Percentiles rank a stretch among this genome's conserved stretches.
Conservation (phyloP, 2,797 vertebrate species). For the Phalanger gymnotis region DNA sequence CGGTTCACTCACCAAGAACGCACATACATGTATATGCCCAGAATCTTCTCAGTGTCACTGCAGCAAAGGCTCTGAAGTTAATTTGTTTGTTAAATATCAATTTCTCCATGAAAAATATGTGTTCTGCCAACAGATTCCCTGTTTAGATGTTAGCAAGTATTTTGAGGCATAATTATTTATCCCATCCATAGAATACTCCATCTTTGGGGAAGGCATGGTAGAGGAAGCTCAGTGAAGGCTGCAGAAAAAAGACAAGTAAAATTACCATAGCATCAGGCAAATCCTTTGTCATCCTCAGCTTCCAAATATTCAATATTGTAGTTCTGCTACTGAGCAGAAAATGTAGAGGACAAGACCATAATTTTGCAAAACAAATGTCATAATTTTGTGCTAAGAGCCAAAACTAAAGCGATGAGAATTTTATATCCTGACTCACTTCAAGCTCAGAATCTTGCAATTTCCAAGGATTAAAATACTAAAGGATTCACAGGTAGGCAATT, state of each 20-base stretch:
- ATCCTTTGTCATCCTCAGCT: not conserved
- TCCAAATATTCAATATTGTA: conserved; percentile 22
- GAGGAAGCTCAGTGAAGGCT: not conserved
- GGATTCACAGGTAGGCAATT: conserved; percentile 53
- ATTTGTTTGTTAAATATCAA: conserved; percentile 49
- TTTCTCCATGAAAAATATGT: conserved; percentile 9
- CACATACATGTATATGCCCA: not conserved
- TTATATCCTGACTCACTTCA: conserved; percentile 34
- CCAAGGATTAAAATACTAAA: conserved; percentile 67
- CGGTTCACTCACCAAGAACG: conserved; percentile 38
- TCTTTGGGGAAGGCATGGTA: not conserved
- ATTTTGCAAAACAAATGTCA: conserved; percentile 60
- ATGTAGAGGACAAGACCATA: conserved; percentile 43
- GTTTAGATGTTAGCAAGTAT: conserved; percentile 18
- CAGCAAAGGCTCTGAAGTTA: conserved; percentile 35
- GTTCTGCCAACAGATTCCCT: conserved; percentile 31
- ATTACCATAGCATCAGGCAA: conserved; percentile 17
- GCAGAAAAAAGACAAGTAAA: conserved; percentile 46
- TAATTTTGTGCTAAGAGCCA: conserved; percentile 63
- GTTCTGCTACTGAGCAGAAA: conserved; percentile 37
- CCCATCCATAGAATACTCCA: conserved; percentile 8
- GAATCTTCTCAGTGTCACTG: conserved; percentile 56
- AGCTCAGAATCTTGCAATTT: conserved; percentile 64
- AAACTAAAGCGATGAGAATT: conserved; percentile 65
- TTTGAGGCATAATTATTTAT: conserved; percentile 22